These are phyloP conservation scores for Brachionus paranguensis DNA, from an alignment of 1,140 invertebrate species.

Conservation along the genomic window DNA sequence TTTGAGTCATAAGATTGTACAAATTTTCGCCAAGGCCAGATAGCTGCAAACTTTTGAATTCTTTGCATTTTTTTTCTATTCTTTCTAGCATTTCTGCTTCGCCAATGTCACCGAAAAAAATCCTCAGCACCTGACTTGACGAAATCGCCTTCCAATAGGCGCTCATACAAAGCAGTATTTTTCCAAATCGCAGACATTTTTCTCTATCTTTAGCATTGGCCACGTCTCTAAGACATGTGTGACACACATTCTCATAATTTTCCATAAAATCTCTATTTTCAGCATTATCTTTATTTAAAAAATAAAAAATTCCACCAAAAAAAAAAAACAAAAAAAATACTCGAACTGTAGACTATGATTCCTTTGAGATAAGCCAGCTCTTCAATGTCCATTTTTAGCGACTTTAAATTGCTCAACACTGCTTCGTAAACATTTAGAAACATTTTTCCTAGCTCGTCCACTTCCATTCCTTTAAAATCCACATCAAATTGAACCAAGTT, in stretches of 20 bases:
- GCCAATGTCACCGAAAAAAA: neutral
- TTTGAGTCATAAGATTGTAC: neutral
- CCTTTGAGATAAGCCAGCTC: neutral
- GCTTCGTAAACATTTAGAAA: neutral
- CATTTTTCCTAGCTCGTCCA: neutral
- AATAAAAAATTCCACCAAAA: neutral
- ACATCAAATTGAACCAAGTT: neutral
- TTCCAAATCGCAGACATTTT: constrained; percentile 7
- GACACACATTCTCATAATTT: constrained; percentile 24
- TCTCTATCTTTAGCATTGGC: neutral
- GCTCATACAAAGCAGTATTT: neutral
- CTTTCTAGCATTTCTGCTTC: neutral
- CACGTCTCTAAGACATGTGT: neutral
- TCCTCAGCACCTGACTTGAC: neutral
- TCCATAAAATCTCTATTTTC: neutral
- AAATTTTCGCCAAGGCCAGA: neutral
- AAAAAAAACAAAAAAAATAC: neutral
- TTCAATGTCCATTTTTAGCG: neutral
- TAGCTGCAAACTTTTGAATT: neutral
- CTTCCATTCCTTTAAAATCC: neutral
- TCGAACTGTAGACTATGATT: neutral
- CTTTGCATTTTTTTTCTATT: neutral
- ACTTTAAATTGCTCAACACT: neutral
- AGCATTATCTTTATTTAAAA: neutral
- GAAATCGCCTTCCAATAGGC: neutral